Evolutionary conservation across 2,113 vertebrate species (phyloP).

Genomic region (Alouatta palliata): DNA sequence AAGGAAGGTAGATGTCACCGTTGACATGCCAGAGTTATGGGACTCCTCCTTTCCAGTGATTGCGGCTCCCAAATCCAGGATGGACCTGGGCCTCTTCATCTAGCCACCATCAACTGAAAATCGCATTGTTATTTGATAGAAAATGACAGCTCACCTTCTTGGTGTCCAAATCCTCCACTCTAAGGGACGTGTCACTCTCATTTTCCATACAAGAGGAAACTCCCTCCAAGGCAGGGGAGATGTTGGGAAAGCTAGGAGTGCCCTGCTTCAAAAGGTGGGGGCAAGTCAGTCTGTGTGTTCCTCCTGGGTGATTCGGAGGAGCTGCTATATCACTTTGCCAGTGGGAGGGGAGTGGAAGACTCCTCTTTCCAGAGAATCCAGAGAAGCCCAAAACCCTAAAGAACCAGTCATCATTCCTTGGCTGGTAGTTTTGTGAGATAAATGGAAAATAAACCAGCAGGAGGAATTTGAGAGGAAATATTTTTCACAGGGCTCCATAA

Average conservation of each 20-base stretch:
- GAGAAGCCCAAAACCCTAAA: neutral
- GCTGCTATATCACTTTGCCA: too few relatives aligned
- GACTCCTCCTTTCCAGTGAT: neutral
- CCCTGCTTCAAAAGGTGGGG: too few relatives aligned
- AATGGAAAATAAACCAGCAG: neutral
- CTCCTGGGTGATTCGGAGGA: neutral
- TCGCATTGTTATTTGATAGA: neutral
- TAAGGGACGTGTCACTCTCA: neutral
- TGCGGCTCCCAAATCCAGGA: neutral
- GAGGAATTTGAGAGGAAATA: neutral
- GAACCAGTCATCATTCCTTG: neutral
- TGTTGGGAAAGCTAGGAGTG: neutral
- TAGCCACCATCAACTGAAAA: neutral
- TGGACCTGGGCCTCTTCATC: neutral
- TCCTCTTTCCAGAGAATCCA: neutral
- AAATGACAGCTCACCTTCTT: neutral
- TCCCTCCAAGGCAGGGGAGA: neutral
- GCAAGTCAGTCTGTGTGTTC: neutral
- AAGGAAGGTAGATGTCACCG: neutral
- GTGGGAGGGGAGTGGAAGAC: too few relatives aligned
- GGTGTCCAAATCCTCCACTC: neutral
- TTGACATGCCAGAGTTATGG: neutral
- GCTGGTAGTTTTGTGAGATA: neutral
- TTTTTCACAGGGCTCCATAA: neutral
- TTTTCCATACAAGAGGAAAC: neutral